A percentile compares a stretch with the other conserved stretches of the same genome.
These are phyloP conservation scores for Ophion ventricosus DNA, from an alignment of 2,888 invertebrate species.

Conservation along the genomic window DNA sequence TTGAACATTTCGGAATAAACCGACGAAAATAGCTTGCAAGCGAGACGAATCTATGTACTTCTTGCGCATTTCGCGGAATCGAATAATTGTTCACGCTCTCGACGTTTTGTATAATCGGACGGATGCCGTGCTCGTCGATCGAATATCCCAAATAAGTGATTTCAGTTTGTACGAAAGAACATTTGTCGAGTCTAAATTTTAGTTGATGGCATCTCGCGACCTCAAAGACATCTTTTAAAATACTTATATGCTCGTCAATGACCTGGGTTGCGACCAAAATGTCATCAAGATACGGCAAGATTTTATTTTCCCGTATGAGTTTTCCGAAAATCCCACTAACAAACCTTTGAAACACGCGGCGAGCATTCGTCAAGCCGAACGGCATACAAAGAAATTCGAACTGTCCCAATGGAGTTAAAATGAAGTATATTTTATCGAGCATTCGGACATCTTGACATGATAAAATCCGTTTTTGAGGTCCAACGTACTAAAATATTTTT, in stretches of 20 bases:
- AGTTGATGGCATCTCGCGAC: conserved; percentile 38
- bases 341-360: conserved; percentile 65
- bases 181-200: conserved; percentile 51
- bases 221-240: conserved; percentile 47
- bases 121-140: conserved; percentile 52
- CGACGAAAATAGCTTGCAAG: conserved; percentile 66
- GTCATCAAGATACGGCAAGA: conserved; percentile 50
- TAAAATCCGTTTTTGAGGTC: conserved; percentile 70
- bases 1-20: conserved; percentile 63
- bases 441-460: conserved; percentile 61
- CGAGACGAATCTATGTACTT: conserved; percentile 58
- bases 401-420: conserved; percentile 36
- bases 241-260: conserved; percentile 38
- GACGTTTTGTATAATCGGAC: conserved; percentile 50
- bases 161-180: conserved; percentile 25
- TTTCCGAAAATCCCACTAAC: conserved; percentile 45
- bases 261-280: conserved; percentile 42
- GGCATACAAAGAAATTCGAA: neutral
- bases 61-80: neutral
- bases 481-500: conserved; percentile 64
- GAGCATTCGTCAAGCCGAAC: conserved; percentile 58
- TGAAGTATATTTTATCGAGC: conserved; percentile 63
- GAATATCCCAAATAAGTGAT: conserved; percentile 54
- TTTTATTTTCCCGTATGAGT: conserved; percentile 37
- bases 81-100: conserved; percentile 58